Base-by-base conservation (phyloP, 2,113 vertebrate species). In the Carollia perspicillata region DNA sequence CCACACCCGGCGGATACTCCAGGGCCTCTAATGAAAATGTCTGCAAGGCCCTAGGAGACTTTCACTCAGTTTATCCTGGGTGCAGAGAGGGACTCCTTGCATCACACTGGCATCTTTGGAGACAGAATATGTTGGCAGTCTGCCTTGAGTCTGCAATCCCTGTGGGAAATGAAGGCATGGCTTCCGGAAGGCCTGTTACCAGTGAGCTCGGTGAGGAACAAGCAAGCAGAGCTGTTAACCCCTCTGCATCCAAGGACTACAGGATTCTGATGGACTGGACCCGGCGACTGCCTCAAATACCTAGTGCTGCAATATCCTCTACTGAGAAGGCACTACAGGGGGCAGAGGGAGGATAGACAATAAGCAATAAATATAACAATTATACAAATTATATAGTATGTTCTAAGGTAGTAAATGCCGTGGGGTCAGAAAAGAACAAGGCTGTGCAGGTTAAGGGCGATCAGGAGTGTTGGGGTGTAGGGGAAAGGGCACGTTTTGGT, bases 111-210 rank as follows among this genome's bases (percentile, higher is more conserved):
- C 35, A 17, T 92, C 92, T 91, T 66, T 74, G 17, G 47, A 93
- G 78, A 86, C 78, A 75, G 83, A 66, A 55, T 81, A 30, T 53
- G 42, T 40, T 95, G 94, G 96, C 84, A 83, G 37, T 53, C 49
- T 58, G 75, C 90, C 74, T 79, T 1, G 0, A 94, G 72, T 58
- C 77, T 84, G 40, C 11, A 66, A 40, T 72, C 35, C 68, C 79
- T 72, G 35, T 60, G 77, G 88, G 90, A 96, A 92, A 92, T 68
- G 53, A 89, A 83, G 74, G 80, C 77, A 87, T 53, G 53, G 44
- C 23, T 74, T 95, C 69, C 23, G 60, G 89, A 63, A 90, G 74
- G 47, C 49, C 35, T 68, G 66, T 89, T 55, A 60, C 53, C 12
- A 84, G 53, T 16, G 60, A 60, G 79, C 44, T 33, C 51, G 37